Evolutionary conservation across 2,888 invertebrate species (phyloP).

Genomic region (Troilus luridus): DNA sequence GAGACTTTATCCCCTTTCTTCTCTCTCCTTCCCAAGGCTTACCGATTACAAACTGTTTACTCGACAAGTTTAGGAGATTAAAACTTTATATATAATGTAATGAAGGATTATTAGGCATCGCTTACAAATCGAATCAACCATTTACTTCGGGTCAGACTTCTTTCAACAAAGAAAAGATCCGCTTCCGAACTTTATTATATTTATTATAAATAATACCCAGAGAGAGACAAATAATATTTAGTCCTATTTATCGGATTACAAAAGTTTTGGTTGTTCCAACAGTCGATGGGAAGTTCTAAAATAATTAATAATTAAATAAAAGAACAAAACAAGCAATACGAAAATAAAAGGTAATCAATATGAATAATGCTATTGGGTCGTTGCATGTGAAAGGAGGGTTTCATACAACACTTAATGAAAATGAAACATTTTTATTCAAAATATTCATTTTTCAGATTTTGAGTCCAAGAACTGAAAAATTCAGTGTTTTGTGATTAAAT

Average conservation of each 20-base stretch:
- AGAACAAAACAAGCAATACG: too few species aligned
- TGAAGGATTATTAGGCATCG: conserved; percentile 35
- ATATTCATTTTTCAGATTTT: too few species aligned
- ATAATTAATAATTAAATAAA: not conserved
- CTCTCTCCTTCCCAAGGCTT: not conserved
- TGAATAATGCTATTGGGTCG: too few species aligned
- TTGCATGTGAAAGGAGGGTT: too few species aligned
- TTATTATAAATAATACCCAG: too few species aligned
- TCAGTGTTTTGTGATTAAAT: too few species aligned
- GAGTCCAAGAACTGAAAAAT: too few species aligned
- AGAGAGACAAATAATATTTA: not conserved
- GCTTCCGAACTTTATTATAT: not conserved
- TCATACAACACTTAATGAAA: too few species aligned
- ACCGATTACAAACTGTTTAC: conserved; percentile 56
- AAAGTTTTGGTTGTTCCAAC: too few species aligned
- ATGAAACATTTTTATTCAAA: too few species aligned
- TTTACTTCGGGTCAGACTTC: not conserved
- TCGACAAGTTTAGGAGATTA: conserved; percentile 41
- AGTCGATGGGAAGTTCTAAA: not conserved
- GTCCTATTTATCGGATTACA: not conserved
- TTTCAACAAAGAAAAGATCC: not conserved
- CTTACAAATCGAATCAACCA: conserved; percentile 45
- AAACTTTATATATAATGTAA: conserved; percentile 55
- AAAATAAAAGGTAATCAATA: too few species aligned
- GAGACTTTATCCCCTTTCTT: conserved; percentile 37